A percentile compares a stretch with the other conserved stretches of the same genome.
Conservation (phyloP, 1,140 invertebrate genomes). For the Phymorhynchus buccinoides region DNA sequence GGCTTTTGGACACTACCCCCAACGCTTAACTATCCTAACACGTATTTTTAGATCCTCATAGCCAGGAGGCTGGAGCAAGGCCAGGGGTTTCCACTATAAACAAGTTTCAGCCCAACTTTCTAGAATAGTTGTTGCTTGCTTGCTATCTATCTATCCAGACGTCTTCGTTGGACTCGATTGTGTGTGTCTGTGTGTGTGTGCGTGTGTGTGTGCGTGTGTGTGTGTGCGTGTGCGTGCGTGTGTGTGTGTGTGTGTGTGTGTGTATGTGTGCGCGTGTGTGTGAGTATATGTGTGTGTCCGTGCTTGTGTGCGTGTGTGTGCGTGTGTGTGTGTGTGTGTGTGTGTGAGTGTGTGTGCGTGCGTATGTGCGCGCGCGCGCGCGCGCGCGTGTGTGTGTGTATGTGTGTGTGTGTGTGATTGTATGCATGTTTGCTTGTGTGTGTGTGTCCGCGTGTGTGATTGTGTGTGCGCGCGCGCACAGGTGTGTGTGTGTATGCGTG, state of each 20-base stretch:
- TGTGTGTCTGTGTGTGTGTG: conserved; percentile 31
- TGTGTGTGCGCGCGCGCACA: not conserved
- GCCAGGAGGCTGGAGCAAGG: no score
- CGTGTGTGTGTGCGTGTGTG: conserved; percentile 18
- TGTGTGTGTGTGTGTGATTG: not conserved
- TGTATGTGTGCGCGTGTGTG: not conserved
- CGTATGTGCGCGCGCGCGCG: not conserved
- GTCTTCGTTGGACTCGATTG: no score
- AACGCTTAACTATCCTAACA: no score
- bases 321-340: not conserved
- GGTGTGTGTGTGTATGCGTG: not conserved
- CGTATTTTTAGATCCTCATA: no score
- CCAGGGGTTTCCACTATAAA: no score
- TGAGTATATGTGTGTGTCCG: not conserved
- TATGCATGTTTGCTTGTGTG: not conserved
- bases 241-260: conserved; percentile 8
- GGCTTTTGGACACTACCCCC: no score
- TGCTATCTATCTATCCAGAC: no score
- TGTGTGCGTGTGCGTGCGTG: conserved; percentile 36
- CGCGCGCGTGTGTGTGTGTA: not conserved
- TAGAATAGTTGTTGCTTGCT: no score
- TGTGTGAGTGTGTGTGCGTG: not conserved
- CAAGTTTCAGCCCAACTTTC: no score
- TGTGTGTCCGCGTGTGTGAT: not conserved
- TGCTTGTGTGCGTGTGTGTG: not conserved